Conservation (phyloP, 1,140 invertebrate genomes). For the Hycleus cichorii region DNA sequence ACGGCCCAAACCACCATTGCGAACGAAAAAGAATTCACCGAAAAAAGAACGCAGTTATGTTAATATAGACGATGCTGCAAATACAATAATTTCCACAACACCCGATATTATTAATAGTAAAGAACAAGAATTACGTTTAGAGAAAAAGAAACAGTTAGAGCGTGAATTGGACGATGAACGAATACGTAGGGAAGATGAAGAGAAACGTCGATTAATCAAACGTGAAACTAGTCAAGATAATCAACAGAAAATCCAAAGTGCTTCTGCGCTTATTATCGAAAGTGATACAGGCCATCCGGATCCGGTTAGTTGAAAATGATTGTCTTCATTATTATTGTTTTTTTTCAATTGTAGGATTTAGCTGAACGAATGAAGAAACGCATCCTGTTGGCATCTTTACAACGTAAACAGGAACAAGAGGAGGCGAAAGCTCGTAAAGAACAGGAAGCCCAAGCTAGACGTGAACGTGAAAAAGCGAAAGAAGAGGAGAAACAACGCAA, state of each 20-base stretch:
- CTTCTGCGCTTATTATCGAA: conserved; percentile 61
- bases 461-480: conserved; percentile 73
- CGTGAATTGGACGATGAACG: conserved; percentile 38
- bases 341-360: conserved; percentile 72
- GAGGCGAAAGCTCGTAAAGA: conserved; percentile 78
- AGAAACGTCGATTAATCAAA: conserved; percentile 40
- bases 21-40: conserved; percentile 66
- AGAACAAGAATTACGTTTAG: conserved; percentile 15
- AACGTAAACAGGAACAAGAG: conserved; percentile 82
- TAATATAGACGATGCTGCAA: conserved; percentile 6
- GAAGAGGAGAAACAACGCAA: conserved; percentile 77
- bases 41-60: conserved; percentile 57
- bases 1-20: conserved; percentile 77
- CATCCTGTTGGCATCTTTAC: conserved; percentile 78
- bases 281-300: conserved; percentile 57
- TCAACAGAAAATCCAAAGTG: conserved; percentile 43
- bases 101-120: not conserved
- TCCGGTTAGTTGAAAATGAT: conserved; percentile 48
- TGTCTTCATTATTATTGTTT: conserved; percentile 7
- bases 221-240: conserved; percentile 45
- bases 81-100: conserved; percentile 1
- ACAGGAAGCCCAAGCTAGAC: conserved; percentile 68
- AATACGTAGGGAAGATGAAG: conserved; percentile 39
- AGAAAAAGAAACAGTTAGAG: conserved; percentile 26
- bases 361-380: conserved; percentile 86